Base-by-base conservation (phyloP, 2,888 invertebrate species). In the Drosophila pullipes region DNA sequence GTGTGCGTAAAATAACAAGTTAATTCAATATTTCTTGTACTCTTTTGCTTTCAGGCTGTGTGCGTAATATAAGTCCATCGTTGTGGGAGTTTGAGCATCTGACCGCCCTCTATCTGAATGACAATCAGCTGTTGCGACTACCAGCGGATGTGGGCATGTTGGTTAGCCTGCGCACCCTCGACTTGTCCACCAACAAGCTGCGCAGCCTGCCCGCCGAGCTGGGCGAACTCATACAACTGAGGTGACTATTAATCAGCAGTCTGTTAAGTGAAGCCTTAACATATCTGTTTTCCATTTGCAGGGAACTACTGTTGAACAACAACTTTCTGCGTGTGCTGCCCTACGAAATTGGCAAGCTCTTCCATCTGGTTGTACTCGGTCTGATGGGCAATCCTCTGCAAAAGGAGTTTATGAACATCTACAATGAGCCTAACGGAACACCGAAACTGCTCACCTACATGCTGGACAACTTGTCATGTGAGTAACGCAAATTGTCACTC, bases 331-430 rank as follows among this genome's bases (percentile, higher is more conserved):
- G 99, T 83, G 96, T 97, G 87, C 95, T 99, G 91, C 99, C 99
- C 4, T 99, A 97, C 94, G 99, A 99, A 94, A 95, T 99, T 90
- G 99, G 99, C 87, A 98, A 98, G 94, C 95, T 99, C 90, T 99
- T 99, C 94, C 98, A 99, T 94, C 95, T 99, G 81, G 97, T 98
- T 94, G 96, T 97, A 91, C 95, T 99, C 84, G 98, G 98, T 92
- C 95, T 98, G 87, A 96, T 97, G 92, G 99, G 98, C 31, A 99
- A 99, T 95, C 99, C 99, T 49, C 95, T 99, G 79, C 96, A 97
- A 92, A 97, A 97, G 94, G 99, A 99, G 93, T 96, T 99, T 94
- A 95, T 98, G 94, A 96, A 96, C 78, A 95, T 99, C 82, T 99
- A 98, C 94, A 97, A 97, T 93, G 99, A 99, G 94, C 96, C 96